These are phyloP conservation scores for Meloidogyne hapla DNA, from an alignment of 1,140 invertebrate species.

Conservation along the genomic window DNA sequence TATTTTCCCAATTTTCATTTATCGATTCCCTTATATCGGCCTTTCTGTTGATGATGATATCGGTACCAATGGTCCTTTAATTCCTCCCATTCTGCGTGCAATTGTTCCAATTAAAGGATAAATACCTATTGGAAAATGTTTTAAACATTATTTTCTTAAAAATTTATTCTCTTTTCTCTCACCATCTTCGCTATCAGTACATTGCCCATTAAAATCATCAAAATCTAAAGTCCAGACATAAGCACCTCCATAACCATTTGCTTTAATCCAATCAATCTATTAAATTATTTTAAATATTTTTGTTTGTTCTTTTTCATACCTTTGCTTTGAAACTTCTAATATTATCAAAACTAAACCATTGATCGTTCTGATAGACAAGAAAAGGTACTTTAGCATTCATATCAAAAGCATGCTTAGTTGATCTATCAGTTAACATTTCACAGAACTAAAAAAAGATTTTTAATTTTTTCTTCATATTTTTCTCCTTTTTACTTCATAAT, in stretches of 20 bases:
- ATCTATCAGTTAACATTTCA: conserved; percentile 83
- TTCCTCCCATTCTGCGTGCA: conserved; percentile 60
- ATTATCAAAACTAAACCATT: conserved; percentile 87
- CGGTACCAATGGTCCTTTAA: not conserved
- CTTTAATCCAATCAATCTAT: conserved; percentile 87
- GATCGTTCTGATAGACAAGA: conserved; percentile 75
- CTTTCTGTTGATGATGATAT: not conserved
- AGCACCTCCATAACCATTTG: conserved; percentile 83
- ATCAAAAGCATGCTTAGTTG: conserved; percentile 76
- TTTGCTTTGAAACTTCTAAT: conserved; percentile 68
- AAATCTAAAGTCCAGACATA: conserved; percentile 96
- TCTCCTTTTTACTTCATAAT: conserved; percentile 85
- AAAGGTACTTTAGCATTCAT: conserved; percentile 80
- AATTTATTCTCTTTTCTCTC: not conserved
- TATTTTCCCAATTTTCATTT: not conserved
- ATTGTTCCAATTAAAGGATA: conserved; percentile 88
- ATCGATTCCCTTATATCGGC: no score
- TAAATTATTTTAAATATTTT: not conserved
- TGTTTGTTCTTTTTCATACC: conserved; percentile 7
- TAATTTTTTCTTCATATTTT: conserved; percentile 57
- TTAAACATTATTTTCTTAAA: not conserved
- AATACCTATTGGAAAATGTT: conserved; percentile 68
- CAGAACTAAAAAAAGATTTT: conserved; percentile 70
- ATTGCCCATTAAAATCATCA: conserved; percentile 84
- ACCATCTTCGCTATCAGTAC: conserved; percentile 65